Base-by-base conservation (phyloP, 2,797 vertebrate genomes). In the Huso huso region DNA sequence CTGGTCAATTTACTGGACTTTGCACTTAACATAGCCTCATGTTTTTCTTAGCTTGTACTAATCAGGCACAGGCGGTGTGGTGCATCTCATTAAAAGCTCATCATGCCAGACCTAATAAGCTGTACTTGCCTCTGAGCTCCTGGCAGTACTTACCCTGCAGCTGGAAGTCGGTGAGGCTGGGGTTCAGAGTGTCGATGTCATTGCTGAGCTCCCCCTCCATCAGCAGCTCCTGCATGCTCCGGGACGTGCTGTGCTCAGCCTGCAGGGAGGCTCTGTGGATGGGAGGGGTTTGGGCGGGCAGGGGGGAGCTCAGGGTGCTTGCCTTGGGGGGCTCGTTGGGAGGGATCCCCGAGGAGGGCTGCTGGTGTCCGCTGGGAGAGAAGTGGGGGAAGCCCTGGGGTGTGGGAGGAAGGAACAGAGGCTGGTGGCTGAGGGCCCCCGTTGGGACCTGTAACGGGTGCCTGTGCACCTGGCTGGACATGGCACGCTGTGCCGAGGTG, bases 81-180 rank as follows among this genome's bases (percentile, higher is more conserved):
- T 37, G 23, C 23, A 4, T 37, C 23, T 37, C 23, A 37, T 37
- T 37, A 37, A 37, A 37, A 37, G 23, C 23, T 3, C 23, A 37
- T 37, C 23, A 37, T 37, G 23, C 2, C 2, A 37, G 23, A 37
- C 23, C 23, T 37, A 3, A 37, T 37, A 37, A 37, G 23, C 23
- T 18, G 15, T 18, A 18, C 15, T 18, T 37, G 23, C 23, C 23
- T 37, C 23, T 37, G 23, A 37, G 2, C 23, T 37, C 23, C 23
- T 37, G 23, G 23, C 23, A 37, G 23, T 6, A 51, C 73, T 15
- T 74, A 99, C 97, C 96, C 82, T 98, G 94, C 77, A 99, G 89
- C 73, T 97, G 95, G 62, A 99, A 92, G 72, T 98, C 97, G 0
- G 88, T 95, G 73, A 99, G 90, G 75, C 92, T 96, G 0, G 97